These are phyloP conservation scores for Coelinius sp. DNA, from an alignment of 2,888 invertebrate genomes.

Conservation along the genomic window DNA sequence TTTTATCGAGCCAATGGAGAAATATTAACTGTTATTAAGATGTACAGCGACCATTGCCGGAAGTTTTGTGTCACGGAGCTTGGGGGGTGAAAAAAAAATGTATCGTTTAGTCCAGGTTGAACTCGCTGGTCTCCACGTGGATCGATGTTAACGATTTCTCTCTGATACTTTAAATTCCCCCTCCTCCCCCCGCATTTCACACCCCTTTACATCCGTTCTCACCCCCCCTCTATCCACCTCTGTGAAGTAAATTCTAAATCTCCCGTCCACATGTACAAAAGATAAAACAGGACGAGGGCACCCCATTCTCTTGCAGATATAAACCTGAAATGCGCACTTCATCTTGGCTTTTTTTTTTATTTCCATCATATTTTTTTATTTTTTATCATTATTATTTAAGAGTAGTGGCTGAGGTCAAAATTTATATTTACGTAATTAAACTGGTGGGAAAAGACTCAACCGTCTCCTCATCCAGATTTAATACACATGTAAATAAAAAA, in stretches of 20 bases:
- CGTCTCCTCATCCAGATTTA: neutral
- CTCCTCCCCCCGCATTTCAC: no score
- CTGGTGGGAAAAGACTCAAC: neutral
- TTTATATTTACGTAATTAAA: conserved; percentile 4
- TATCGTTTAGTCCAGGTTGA: conserved; percentile 4
- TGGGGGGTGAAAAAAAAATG: neutral
- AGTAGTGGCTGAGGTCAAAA: neutral
- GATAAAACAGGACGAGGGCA: conserved; percentile 6
- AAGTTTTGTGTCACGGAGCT: neutral
- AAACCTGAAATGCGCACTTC: conserved; percentile 6
- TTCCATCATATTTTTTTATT: neutral
- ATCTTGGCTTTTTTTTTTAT: neutral
- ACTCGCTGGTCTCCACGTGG: conserved; percentile 23
- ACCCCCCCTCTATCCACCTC: neutral
- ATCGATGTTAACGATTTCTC: conserved; percentile 37
- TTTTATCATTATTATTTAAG: conserved; percentile 18
- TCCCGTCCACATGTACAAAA: conserved; percentile 27
- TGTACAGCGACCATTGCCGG: neutral
- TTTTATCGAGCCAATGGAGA: neutral
- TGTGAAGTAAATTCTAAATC: neutral
- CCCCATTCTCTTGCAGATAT: neutral
- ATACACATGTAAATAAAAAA: neutral
- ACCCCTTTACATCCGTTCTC: conserved; percentile 1
- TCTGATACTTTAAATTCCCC: conserved; percentile 35
- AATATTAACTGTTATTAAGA: conserved; percentile 13